A percentile compares a stretch with the other conserved stretches of the same genome.
These are phyloP conservation scores for Altica lythri DNA, from an alignment of 2,888 invertebrate species.

Conservation along the genomic window DNA sequence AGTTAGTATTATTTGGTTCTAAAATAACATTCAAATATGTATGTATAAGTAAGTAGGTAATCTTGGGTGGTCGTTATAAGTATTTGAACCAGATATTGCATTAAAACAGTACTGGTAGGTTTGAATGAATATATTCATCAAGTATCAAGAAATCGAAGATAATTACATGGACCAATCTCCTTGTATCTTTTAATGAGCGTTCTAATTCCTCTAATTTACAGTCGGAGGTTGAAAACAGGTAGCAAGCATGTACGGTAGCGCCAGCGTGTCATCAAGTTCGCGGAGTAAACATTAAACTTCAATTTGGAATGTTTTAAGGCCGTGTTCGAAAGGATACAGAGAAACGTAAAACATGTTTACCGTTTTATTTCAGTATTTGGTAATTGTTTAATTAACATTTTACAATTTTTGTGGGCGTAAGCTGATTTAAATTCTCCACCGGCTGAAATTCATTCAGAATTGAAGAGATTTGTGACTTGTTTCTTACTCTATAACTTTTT, in stretches of 20 bases:
- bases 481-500: too few species aligned
- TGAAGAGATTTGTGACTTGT: too few species aligned
- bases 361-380: slow-evolving; percentile 47
- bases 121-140: slow-evolving; percentile 32
- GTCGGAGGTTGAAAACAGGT: slow-evolving; percentile 25
- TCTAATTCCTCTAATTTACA: slow-evolving; percentile 55
- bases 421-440: slow-evolving; percentile 39
- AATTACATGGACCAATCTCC: slow-evolving; percentile 30
- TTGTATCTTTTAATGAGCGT: slow-evolving; percentile 57
- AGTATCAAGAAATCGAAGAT: slow-evolving; percentile 25
- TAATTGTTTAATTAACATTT: slow-evolving; percentile 56
- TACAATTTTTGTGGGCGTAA: slow-evolving; percentile 51
- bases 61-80: too few species aligned
- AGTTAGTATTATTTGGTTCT: too few species aligned
- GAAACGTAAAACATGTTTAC: slow-evolving; percentile 47
- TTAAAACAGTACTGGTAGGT: too few species aligned
- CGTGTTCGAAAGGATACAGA: slow-evolving; percentile 41
- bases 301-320: slow-evolving; percentile 51
- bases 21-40: too few species aligned
- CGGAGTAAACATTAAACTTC: slow-evolving; percentile 50
- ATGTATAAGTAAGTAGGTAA: too few species aligned
- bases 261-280: slow-evolving; percentile 39
- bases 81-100: too few species aligned
- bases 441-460: too few species aligned
- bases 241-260: slow-evolving; percentile 41